Conservation (phyloP, 1,140 invertebrate species). For the Coptotermes formosanus region DNA sequence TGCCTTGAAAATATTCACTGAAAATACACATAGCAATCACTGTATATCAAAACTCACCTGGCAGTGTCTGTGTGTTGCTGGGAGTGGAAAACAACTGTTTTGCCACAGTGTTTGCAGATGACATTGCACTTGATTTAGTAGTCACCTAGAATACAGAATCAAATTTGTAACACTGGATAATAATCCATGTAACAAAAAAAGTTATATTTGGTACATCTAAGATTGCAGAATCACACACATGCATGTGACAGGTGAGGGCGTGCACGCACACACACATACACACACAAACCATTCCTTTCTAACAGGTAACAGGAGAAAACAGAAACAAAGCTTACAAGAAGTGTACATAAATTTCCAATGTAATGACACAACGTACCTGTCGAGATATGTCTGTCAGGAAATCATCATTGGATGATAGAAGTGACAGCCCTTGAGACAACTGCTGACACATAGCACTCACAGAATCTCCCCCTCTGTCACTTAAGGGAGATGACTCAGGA, state of each 20-base stretch:
- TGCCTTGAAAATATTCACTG: neutral
- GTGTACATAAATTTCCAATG: too few species aligned
- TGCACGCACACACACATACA: too few species aligned
- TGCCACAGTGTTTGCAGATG: neutral
- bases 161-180: neutral
- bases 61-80: constrained; percentile 1
- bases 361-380: neutral
- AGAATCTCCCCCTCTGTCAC: constrained; percentile 58
- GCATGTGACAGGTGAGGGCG: too few species aligned
- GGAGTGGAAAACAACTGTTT: constrained; percentile 19
- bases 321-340: too few species aligned
- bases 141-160: neutral
- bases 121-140: neutral
- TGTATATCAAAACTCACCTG: neutral
- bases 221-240: too few species aligned
- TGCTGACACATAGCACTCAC: constrained; percentile 88
- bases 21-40: neutral
- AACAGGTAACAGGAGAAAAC: too few species aligned
- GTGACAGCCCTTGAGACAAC: constrained; percentile 75
- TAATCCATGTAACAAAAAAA: too few species aligned
- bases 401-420: constrained; percentile 71
- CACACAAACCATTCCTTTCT: too few species aligned
- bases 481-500: constrained; percentile 71
- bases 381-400: constrained; percentile 44
- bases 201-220: too few species aligned